Percentiles rank a stretch among this genome's conserved stretches.
Conservation (phyloP, 2,797 vertebrate genomes). For the Fundulus diaphanus region DNA sequence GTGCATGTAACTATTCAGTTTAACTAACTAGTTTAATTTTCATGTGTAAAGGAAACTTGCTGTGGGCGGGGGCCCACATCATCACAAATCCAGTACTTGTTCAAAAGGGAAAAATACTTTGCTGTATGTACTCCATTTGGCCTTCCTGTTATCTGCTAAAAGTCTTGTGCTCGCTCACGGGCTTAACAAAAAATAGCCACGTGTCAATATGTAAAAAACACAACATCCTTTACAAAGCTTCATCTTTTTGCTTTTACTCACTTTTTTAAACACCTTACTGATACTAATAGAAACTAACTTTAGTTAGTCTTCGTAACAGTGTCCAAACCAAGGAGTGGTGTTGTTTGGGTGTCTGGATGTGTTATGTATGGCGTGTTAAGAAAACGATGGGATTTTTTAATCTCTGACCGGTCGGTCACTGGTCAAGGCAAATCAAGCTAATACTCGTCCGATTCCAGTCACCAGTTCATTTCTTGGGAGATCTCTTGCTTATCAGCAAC, state of each 20-base stretch:
- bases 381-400: neutral
- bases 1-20: neutral
- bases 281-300: neutral
- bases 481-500: neutral
- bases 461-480: neutral
- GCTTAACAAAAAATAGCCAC: neutral
- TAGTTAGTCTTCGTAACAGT: neutral
- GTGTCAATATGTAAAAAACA: neutral
- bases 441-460: neutral
- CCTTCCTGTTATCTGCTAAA: too few species aligned
- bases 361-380: neutral
- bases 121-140: too few species aligned
- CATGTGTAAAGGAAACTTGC: neutral
- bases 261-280: neutral
- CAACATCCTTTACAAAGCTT: neutral
- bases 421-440: neutral
- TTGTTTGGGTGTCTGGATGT: neutral
- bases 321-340: neutral
- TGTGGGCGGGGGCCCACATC: neutral
- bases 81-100: neutral
- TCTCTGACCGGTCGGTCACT: neutral
- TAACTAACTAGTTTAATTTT: conserved; percentile 1
- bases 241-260: neutral
- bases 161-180: neutral
- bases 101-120: neutral